Conservation (phyloP, 2,113 vertebrate genomes). For the Panthera uncia region DNA sequence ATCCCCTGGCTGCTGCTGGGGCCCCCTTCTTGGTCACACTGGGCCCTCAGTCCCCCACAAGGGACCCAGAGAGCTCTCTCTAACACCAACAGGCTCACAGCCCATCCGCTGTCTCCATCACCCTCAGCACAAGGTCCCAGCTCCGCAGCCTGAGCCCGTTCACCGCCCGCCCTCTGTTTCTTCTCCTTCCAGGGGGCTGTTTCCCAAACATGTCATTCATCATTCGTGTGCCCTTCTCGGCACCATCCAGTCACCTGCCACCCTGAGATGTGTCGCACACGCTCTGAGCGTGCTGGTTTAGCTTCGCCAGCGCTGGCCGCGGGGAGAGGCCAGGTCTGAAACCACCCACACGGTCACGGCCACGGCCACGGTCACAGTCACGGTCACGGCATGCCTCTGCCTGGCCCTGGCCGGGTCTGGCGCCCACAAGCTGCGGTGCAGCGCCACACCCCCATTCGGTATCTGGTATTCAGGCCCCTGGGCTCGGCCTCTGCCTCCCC, state of each 20-base stretch:
- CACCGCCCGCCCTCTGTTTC: neutral
- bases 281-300: neutral
- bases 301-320: neutral
- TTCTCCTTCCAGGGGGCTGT: too few relatives aligned
- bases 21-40: neutral
- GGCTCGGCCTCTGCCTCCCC: neutral
- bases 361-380: neutral
- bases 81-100: neutral
- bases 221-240: neutral
- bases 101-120: rapidly evolving
- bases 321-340: neutral
- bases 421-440: rapidly evolving
- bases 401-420: neutral
- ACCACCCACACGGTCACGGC: too few relatives aligned
- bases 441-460: neutral
- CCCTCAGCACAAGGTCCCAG: neutral
- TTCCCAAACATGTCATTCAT: neutral
- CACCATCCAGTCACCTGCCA: neutral
- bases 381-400: neutral
- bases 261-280: rapidly evolving
- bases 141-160: neutral
- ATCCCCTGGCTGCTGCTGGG: neutral
- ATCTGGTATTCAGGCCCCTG: neutral
- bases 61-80: neutral
- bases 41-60: neutral